Base-by-base conservation (phyloP, 2,888 invertebrate genomes). In the Diarsia mendica region DNA sequence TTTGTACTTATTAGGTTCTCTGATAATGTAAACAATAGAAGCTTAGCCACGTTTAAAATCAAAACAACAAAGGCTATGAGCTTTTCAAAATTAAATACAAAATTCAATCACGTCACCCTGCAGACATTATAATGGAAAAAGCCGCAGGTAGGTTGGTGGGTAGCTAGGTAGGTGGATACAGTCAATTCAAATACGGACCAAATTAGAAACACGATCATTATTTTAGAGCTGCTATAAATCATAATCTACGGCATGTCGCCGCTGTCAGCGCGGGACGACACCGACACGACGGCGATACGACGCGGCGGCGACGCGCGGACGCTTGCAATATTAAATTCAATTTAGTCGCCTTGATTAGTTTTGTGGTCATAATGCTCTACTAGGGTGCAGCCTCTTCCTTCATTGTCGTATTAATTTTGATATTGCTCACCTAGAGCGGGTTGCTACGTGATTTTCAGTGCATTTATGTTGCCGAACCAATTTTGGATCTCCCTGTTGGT, bases 311-410 rank as follows among this genome's bases (percentile, higher is more conserved):
- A 72, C 67, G 75, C 85, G 69, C 86, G 90, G 89, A 83, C 90
- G 91, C 91, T 92, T 88, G 93, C 93, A 94, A 94, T 94, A 94
- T 95, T 94, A 94, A 94, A 94, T 94, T 94, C 94, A 95, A 94
- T 95, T 95, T 93, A 93, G 92, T 90, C 89, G 91, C 88, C 92
- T 94, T 94, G 94, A 95, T 95, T 95, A 94, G 93, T 93, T 94
- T 91, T 89, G 90, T 88, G 90, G 88, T 85, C 89, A 92, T 93
- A 93, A 94, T 92, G 88, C 88, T 89, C 83, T 87, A 86, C 92
- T 91, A 89, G 89, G 89, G 88, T 90, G 91, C 91, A 89, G 83
- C 82, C 87, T 83, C 88, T 82, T 88, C 87, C 88, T 88, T 89
- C 85, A 90, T 90, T 91, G 88, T 91, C 84, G 82, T 85, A 89